These are phyloP conservation scores for Phocides pigmalion DNA, from an alignment of 1,140 invertebrate species.

Conservation along the genomic window DNA sequence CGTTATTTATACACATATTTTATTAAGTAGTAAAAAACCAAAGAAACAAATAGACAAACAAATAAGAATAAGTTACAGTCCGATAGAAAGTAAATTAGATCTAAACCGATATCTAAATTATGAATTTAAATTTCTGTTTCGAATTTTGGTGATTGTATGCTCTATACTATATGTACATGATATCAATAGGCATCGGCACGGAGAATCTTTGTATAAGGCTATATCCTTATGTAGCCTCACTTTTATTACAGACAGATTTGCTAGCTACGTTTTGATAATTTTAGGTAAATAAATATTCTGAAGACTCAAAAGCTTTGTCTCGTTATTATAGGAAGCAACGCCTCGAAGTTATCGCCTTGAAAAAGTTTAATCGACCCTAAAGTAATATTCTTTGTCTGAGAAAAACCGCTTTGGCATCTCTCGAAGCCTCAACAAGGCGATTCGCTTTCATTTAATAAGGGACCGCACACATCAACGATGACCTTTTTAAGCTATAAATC, in stretches of 20 bases:
- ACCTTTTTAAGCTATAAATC: background rate
- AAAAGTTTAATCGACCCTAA: conserved; percentile 70
- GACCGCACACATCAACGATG: background rate
- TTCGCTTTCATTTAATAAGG: conserved; percentile 38
- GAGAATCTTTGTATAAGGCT: no score
- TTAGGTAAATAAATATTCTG: conserved; percentile 41
- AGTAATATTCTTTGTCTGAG: conserved; percentile 65
- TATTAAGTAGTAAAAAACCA: no score
- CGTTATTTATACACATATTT: no score
- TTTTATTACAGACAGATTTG: conserved; percentile 3
- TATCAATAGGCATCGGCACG: background rate
- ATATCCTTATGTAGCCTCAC: conserved; percentile 12
- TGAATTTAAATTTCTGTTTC: no score
- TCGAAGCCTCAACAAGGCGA: conserved; percentile 39
- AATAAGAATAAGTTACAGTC: no score
- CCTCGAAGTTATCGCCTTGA: conserved; percentile 48
- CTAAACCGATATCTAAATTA: no score
- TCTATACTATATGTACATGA: background rate
- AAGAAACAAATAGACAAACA: no score
- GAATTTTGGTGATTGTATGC: no score
- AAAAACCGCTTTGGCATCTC: conserved; percentile 45
- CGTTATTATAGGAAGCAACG: conserved; percentile 45
- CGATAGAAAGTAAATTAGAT: no score
- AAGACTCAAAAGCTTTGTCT: conserved; percentile 36
- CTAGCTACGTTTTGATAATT: conserved; percentile 39